Evolutionary conservation across 2,888 invertebrate genomes (phyloP).

Genomic region (Thecocarcelia acutangulata): DNA sequence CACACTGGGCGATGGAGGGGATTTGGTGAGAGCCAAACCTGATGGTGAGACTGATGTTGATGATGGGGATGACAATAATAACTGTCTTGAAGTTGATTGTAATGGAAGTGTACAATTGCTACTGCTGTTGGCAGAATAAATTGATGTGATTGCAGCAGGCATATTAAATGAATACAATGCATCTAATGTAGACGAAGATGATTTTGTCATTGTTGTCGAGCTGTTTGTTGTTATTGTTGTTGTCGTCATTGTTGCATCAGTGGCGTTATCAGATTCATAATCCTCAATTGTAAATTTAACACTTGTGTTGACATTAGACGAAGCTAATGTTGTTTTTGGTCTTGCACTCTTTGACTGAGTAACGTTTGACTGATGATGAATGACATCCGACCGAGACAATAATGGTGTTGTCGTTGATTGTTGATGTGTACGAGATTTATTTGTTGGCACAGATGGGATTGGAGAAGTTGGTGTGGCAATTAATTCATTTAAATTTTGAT

Average conservation of each 20-base stretch:
- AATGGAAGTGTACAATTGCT: constrained; percentile 55
- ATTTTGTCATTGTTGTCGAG: constrained; percentile 45
- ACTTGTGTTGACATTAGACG: constrained; percentile 59
- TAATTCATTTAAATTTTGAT: constrained; percentile 56
- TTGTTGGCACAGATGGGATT: constrained; percentile 16
- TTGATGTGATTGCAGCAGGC: constrained; percentile 73
- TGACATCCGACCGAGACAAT: constrained; percentile 67
- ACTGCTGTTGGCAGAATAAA: constrained; percentile 71
- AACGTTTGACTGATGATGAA: constrained; percentile 61
- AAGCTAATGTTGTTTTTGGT: constrained; percentile 72
- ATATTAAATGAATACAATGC: constrained; percentile 64
- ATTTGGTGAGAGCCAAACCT: constrained; percentile 32
- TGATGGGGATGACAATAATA: constrained; percentile 61
- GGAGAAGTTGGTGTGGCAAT: constrained; percentile 29
- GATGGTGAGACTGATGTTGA: constrained; percentile 47
- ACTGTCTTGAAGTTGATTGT: constrained; percentile 56
- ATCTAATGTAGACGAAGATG: constrained; percentile 64
- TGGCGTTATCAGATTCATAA: constrained; percentile 71
- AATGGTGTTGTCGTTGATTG: constrained; percentile 60
- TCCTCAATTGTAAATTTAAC: constrained; percentile 73
- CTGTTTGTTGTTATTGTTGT: constrained; percentile 34
- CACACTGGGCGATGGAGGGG: constrained; percentile 45
- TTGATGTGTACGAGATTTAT: constrained; percentile 33
- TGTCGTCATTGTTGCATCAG: constrained; percentile 61
- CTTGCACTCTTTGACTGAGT: constrained; percentile 65